Conservation (phyloP, 1,140 invertebrate genomes). For the Vanessa atalanta region DNA sequence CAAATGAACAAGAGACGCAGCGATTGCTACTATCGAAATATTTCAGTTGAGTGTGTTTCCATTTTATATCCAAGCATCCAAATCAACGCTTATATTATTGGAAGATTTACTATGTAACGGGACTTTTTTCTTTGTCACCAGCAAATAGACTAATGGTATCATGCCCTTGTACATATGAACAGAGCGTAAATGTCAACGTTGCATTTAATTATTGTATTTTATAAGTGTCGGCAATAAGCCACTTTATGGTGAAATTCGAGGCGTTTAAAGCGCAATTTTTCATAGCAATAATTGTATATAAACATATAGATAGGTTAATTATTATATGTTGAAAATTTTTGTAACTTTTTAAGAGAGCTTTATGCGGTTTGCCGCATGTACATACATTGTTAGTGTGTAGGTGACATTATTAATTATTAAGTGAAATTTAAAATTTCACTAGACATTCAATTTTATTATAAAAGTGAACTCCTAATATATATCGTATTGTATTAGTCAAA, state of each 20-base stretch:
- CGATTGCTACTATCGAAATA: too few relatives aligned
- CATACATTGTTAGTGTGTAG: conserved; percentile 61
- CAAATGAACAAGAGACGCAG: conserved; percentile 18
- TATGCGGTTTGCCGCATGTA: conserved; percentile 74
- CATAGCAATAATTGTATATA: conserved; percentile 80
- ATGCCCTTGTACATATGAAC: conserved; percentile 15
- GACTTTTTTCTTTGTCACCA: too few relatives aligned
- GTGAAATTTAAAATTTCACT: conserved; percentile 77
- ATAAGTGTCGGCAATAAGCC: conserved; percentile 63
- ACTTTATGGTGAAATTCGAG: conserved; percentile 53
- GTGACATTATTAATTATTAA: conserved; percentile 41
- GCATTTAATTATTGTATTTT: conserved; percentile 35
- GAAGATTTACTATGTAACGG: too few relatives aligned
- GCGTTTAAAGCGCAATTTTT: conserved; percentile 75
- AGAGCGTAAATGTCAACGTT: conserved; percentile 34
- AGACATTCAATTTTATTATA: conserved; percentile 35
- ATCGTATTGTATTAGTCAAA: conserved; percentile 9
- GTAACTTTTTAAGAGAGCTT: conserved; percentile 80
- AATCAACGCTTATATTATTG: too few relatives aligned
- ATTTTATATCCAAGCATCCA: too few relatives aligned
- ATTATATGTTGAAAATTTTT: conserved; percentile 75
- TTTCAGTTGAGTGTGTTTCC: too few relatives aligned
- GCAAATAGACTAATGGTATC: background rate
- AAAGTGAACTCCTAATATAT: conserved; percentile 38
- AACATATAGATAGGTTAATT: conserved; percentile 78